phyloP scores from a whole-genome alignment of 2,888 invertebrate species.

The Drosophila quinaria region DNA sequence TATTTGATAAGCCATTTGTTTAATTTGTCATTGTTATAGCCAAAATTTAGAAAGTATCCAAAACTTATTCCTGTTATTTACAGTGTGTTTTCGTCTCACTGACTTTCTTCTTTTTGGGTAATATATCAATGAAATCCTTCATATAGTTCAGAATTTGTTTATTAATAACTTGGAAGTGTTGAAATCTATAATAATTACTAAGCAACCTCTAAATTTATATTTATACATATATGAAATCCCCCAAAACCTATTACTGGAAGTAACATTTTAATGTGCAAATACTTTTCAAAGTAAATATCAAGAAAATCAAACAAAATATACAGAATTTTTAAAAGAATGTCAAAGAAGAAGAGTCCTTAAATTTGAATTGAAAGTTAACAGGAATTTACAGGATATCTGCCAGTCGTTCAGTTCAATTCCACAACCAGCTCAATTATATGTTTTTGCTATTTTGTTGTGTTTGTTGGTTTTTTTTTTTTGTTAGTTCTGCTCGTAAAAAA shows the following conservation, averaged over 20 bases:
- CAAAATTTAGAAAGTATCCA: background rate
- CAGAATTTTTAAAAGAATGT: too few species aligned
- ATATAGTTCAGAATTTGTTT: background rate
- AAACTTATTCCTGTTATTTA: background rate
- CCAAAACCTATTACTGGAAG: too few species aligned
- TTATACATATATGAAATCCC: too few species aligned
- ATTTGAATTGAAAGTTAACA: too few species aligned
- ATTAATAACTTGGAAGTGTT: background rate
- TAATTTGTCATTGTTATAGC: background rate
- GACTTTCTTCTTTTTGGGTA: background rate
- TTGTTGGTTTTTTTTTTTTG: conserved; percentile 25
- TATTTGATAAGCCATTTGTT: background rate
- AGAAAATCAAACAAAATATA: too few species aligned
- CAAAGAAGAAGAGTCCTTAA: background rate
- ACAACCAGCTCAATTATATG: conserved; percentile 17
- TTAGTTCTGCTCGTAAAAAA: conserved; percentile 63
- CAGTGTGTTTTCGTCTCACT: background rate
- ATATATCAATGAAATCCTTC: background rate
- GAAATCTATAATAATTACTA: too few species aligned
- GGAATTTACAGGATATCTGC: background rate
- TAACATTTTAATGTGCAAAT: too few species aligned
- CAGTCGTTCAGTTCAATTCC: background rate
- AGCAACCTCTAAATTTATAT: too few species aligned
- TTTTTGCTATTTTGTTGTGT: conserved; percentile 34
- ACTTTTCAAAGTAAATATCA: too few species aligned